Percentiles rank a stretch among this genome's conserved stretches.
These are phyloP conservation scores for Dryocosmus kuriphilus DNA, from an alignment of 2,888 invertebrate species.

Conservation along the genomic window DNA sequence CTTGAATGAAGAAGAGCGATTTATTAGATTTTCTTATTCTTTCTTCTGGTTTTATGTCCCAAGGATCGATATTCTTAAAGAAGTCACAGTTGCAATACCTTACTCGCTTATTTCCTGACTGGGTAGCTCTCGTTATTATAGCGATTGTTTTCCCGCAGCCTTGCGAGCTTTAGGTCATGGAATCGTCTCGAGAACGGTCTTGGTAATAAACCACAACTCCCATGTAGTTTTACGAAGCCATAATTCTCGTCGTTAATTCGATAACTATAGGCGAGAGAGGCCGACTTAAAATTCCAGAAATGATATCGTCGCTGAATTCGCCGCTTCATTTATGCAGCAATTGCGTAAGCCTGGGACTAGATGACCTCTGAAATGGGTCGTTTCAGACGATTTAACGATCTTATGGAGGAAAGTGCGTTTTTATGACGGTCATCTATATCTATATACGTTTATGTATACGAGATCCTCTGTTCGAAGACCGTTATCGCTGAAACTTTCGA, in stretches of 20 bases:
- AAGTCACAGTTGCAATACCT: not conserved
- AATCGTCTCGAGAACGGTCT: constrained; percentile 11
- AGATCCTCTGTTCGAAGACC: constrained; percentile 32
- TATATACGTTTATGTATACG: constrained; percentile 8
- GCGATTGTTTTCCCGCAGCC: constrained; percentile 5
- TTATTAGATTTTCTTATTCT: not conserved
- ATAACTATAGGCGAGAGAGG: constrained; percentile 23
- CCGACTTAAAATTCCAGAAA: constrained; percentile 50
- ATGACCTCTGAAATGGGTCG: constrained; percentile 60
- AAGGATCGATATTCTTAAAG: not conserved
- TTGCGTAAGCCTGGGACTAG: constrained; percentile 56
- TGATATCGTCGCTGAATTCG: constrained; percentile 50
- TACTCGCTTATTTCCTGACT: not conserved
- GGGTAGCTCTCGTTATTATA: not conserved
- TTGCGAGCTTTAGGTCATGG: constrained; percentile 5
- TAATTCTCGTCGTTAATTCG: constrained; percentile 32
- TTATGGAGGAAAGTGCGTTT: constrained; percentile 50
- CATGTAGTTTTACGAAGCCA: constrained; percentile 17
- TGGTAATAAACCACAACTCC: constrained; percentile 18
- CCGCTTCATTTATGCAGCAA: constrained; percentile 56
- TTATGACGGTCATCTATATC: constrained; percentile 53
- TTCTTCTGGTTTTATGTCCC: not conserved
- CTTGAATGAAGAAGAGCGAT: not conserved
- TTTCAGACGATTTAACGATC: constrained; percentile 66
- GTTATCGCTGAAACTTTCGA: constrained; percentile 25